Evolutionary conservation across 2,113 vertebrate species (phyloP).

Genomic region (human (Homo sapiens)): GRCh38 chr4:186207501-186208000

Average conservation of each 20-base stretch:
- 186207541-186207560: too few relatives aligned
- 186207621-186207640: background rate
- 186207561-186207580: too few relatives aligned
- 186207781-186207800: background rate
- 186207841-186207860: background rate
- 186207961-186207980: background rate
- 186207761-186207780: background rate
- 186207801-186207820: background rate
- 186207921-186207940: background rate
- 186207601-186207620: background rate
- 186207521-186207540: too few relatives aligned
- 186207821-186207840: background rate
- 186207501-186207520: too few relatives aligned
- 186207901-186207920: background rate
- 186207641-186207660: background rate
- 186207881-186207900: background rate
- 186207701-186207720: background rate
- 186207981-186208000: background rate
- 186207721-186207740: background rate
- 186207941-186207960: background rate
- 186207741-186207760: background rate
- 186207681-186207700: background rate
- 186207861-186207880: background rate
- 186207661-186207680: background rate
- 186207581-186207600: too few relatives aligned